These are phyloP conservation scores for Siniperca knerii DNA, from an alignment of 2,113 vertebrate genomes.

Conservation along the genomic window DNA sequence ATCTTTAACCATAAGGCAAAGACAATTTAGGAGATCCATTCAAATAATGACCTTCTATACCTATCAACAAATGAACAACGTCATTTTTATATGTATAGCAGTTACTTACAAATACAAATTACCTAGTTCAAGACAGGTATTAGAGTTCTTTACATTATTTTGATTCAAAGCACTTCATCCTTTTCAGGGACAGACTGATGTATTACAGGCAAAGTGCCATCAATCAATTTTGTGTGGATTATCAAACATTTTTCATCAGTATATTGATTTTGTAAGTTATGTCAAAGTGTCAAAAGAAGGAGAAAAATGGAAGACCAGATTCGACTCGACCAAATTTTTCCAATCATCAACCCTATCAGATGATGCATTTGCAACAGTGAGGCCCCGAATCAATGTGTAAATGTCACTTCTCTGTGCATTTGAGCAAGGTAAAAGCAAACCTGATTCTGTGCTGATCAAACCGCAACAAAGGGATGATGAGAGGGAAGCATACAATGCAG, in stretches of 20 bases:
- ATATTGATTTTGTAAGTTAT: constrained; percentile 43
- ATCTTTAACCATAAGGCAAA: constrained; percentile 53
- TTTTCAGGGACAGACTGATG: constrained; percentile 43
- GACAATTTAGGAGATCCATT: constrained; percentile 51
- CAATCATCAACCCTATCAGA: constrained; percentile 14
- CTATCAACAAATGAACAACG: constrained; percentile 56
- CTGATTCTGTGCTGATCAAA: constrained; percentile 16
- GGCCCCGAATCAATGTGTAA: constrained; percentile 13
- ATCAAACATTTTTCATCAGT: constrained; percentile 44
- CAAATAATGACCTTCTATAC: constrained; percentile 61
- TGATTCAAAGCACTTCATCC: constrained; percentile 44
- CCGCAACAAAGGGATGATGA: constrained; percentile 2
- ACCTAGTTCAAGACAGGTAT: constrained; percentile 43
- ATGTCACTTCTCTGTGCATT: constrained; percentile 30
- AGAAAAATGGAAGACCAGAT: constrained; percentile 75
- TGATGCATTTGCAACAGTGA: constrained; percentile 33
- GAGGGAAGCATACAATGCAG: constrained; percentile 15
- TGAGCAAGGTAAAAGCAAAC: constrained; percentile 34
- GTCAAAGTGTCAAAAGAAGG: constrained; percentile 44
- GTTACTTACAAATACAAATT: constrained; percentile 63
- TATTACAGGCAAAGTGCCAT: constrained; percentile 54
- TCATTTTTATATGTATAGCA: constrained; percentile 54
- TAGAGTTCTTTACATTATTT: constrained; percentile 52
- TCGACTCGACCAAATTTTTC: constrained; percentile 46
- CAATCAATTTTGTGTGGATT: constrained; percentile 45